Conservation (phyloP, 2,797 vertebrate species). For the Myotis findleyi region DNA sequence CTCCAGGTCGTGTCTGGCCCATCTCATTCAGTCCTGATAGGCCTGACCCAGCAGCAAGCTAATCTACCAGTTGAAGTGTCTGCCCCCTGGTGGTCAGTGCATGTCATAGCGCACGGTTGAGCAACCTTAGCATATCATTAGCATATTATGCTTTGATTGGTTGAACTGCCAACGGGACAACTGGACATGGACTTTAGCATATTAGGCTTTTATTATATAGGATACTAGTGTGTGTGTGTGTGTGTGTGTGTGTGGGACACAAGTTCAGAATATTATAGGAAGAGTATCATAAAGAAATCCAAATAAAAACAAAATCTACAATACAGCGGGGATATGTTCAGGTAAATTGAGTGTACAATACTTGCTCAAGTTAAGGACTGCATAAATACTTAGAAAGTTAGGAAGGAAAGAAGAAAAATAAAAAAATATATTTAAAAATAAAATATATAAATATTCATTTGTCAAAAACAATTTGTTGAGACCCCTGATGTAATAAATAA, state of each 20-base stretch:
- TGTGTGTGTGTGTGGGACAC: background rate
- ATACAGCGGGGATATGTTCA: background rate
- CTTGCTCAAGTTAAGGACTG: background rate
- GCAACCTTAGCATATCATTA: no score
- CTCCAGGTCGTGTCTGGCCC: no score
- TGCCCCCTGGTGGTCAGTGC: no score
- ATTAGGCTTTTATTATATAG: background rate
- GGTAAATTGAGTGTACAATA: background rate
- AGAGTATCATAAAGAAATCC: background rate
- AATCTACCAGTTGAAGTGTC: no score
- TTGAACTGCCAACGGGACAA: no score
- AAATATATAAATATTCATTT: background rate
- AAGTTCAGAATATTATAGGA: constrained; percentile 1
- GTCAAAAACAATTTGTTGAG: background rate
- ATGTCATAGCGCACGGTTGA: no score
- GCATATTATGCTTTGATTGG: no score
- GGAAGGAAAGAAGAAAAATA: background rate
- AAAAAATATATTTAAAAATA: background rate
- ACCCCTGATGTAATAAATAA: background rate
- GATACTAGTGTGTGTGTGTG: background rate
- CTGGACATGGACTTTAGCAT: no score
- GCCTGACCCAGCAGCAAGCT: no score
- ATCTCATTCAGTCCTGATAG: no score
- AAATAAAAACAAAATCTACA: constrained; percentile 25
- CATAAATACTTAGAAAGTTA: background rate